Percentiles rank a stretch among this genome's conserved stretches.
Evolutionary conservation across 1,140 invertebrate genomes (phyloP).

Genomic region (Orussus abietinus): DNA sequence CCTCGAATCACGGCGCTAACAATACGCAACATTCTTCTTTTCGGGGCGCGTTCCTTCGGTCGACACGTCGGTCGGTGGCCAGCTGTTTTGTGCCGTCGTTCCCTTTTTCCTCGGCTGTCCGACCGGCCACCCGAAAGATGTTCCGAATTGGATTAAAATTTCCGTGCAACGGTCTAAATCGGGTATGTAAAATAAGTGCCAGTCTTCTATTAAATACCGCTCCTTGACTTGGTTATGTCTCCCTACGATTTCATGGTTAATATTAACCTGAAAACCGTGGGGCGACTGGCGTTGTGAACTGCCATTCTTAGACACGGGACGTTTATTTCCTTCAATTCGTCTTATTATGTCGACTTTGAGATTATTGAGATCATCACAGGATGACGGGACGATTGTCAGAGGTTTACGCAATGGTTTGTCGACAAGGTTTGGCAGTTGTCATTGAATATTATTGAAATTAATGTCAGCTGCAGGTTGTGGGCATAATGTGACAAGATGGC

Average conservation of each 20-base stretch:
- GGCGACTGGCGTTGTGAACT: no score
- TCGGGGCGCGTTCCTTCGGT: constrained; percentile 17
- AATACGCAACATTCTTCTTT: constrained; percentile 40
- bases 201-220: no score
- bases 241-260: no score
- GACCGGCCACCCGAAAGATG: constrained; percentile 46
- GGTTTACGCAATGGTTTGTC: no score
- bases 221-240: no score
- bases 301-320: no score
- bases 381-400: no score
- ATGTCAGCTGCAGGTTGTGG: constrained; percentile 25
- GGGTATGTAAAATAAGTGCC: constrained; percentile 42
- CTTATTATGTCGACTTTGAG: no score
- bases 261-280: no score
- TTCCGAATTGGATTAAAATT: constrained; percentile 52
- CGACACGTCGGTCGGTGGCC: constrained; percentile 14
- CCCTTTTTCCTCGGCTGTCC: constrained; percentile 35
- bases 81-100: constrained; percentile 44
- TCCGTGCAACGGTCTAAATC: constrained; percentile 45
- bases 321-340: no score
- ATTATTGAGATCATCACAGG: no score
- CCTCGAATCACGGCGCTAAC: constrained; percentile 30
- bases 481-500: constrained; percentile 41
- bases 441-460: constrained; percentile 26
- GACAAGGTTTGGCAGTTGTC: constrained; percentile 18